Evolutionary conservation across 2,113 vertebrate genomes (phyloP).

Genomic region (Mellivora capensis): DNA sequence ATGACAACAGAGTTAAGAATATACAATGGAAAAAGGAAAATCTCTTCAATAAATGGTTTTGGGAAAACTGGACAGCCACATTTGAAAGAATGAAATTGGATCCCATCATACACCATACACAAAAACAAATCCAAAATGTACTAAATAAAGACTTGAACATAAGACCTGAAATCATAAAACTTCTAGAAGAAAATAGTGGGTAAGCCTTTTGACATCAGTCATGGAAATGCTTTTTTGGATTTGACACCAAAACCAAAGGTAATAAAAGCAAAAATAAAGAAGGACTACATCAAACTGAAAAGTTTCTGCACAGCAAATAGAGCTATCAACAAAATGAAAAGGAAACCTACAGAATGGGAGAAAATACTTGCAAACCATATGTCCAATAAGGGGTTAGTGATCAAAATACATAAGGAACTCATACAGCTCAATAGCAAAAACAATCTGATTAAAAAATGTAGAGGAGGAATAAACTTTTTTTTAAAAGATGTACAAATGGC

Average conservation of each 20-base stretch:
- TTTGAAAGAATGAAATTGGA: not conserved
- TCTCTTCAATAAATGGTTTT: not conserved
- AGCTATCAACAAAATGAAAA: not conserved
- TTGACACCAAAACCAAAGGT: not conserved
- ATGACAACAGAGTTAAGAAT: not conserved
- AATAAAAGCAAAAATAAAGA: not conserved
- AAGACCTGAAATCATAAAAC: not conserved
- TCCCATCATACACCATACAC: not conserved
- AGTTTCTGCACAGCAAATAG: not conserved
- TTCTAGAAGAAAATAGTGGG: not conserved
- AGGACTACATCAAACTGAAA: not conserved
- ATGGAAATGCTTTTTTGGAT: not conserved
- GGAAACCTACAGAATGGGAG: not conserved
- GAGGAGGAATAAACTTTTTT: not conserved
- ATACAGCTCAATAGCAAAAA: not conserved
- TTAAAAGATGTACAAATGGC: not conserved
- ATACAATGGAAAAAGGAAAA: not conserved
- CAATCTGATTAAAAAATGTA: not conserved
- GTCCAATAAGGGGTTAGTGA: not conserved
- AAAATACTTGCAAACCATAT: not conserved
- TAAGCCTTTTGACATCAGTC: not conserved
- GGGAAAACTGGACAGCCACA: not conserved
- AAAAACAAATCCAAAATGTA: not conserved
- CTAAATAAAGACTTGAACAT: not conserved
- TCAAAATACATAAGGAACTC: not conserved